Percentiles rank a stretch among this genome's conserved stretches.
Evolutionary conservation across 2,888 invertebrate genomes (phyloP).

Genomic region (Drosophila melanocephala): DNA sequence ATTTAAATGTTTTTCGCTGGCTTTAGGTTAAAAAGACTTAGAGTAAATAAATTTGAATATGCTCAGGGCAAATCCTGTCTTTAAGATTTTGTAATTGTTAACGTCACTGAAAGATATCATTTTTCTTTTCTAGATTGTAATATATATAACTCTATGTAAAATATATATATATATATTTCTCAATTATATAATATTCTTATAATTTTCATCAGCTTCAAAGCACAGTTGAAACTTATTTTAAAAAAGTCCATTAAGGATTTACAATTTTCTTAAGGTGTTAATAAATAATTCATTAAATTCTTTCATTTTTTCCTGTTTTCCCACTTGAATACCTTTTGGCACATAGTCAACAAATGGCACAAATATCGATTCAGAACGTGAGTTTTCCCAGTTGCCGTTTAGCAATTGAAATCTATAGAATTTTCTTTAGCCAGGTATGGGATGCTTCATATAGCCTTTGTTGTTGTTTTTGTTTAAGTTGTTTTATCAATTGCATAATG

Average conservation of each 20-base stretch:
- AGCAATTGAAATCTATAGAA: conserved; percentile 25
- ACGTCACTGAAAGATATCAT: not conserved
- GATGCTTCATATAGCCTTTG: conserved; percentile 11
- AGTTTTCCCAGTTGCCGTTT: conserved; percentile 10
- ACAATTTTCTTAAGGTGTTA: not conserved
- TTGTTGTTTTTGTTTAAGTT: conserved; percentile 30
- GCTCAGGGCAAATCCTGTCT: not conserved
- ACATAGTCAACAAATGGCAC: not conserved
- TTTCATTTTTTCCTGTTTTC: not conserved
- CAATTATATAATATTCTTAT: not conserved
- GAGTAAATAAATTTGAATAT: not conserved
- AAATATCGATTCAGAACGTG: conserved; percentile 10
- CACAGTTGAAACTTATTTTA: not conserved
- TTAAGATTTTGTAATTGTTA: not conserved
- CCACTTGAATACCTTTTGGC: not conserved
- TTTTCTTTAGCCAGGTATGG: conserved; percentile 5
- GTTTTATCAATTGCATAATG: conserved; percentile 68
- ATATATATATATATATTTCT: not conserved
- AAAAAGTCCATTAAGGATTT: not conserved
- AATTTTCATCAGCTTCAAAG: not conserved
- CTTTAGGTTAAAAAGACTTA: not conserved
- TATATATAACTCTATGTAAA: not conserved
- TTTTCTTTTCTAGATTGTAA: not conserved
- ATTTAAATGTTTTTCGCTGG: not conserved
- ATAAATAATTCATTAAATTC: not conserved